Conservation (phyloP, 2,797 vertebrate genomes). For the Centroberyx gerrardi region DNA sequence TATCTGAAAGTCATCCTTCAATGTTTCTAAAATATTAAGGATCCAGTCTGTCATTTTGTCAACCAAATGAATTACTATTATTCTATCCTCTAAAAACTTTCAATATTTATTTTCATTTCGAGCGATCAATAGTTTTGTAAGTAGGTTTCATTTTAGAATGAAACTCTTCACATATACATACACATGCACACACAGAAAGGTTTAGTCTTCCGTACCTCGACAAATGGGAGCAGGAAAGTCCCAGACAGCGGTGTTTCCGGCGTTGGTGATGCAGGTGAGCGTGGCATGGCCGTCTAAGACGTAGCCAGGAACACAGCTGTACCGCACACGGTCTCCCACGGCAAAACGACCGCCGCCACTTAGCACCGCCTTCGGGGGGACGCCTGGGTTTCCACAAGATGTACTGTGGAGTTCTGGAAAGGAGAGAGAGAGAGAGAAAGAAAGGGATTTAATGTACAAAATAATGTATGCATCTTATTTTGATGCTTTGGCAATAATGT, state of each 20-base stretch:
- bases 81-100: not conserved
- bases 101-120: not conserved
- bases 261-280: constrained; percentile 80
- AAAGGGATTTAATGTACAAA: not conserved
- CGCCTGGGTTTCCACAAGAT: constrained; percentile 81
- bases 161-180: constrained; percentile 59
- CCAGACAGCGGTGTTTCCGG: constrained; percentile 80
- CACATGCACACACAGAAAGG: constrained; percentile 29
- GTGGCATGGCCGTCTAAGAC: constrained; percentile 81
- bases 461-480: too few relatives aligned
- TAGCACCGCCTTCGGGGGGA: constrained; percentile 80
- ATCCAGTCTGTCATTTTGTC: not conserved
- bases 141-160: constrained; percentile 19
- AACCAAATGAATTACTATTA: too few relatives aligned
- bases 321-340: constrained; percentile 76
- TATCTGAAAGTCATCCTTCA: not conserved
- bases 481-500: too few relatives aligned
- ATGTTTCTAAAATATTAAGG: not conserved
- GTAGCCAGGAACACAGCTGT: constrained; percentile 81
- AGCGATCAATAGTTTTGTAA: too few relatives aligned
- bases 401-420: constrained; percentile 78
- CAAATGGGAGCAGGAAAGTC: constrained; percentile 83
- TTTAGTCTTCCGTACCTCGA: constrained; percentile 70
- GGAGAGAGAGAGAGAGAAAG: not conserved
- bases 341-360: constrained; percentile 70